Percentiles rank a stretch among this genome's conserved stretches.
Conservation (phyloP, 2,113 vertebrate species). For the Todiramphus saurophagus region DNA sequence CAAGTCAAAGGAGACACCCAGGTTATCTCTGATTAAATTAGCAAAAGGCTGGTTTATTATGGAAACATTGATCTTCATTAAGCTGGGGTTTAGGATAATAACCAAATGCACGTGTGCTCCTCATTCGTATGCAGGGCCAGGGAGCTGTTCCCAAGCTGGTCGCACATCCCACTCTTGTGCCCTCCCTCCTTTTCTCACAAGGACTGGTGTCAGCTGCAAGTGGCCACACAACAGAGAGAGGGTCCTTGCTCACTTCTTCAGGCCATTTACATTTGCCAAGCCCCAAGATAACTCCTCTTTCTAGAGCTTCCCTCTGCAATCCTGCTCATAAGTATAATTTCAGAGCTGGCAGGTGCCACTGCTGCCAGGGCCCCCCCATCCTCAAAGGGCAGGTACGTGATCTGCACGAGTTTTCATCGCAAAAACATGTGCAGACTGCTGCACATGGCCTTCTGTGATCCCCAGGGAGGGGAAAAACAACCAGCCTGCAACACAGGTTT, state of each 20-base stretch:
- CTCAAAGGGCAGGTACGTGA: not conserved
- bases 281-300: not conserved
- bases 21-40: not conserved
- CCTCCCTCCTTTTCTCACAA: not conserved
- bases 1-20: not conserved
- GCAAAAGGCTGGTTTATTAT: not conserved
- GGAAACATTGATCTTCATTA: slow-evolving; percentile 8
- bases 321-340: not conserved
- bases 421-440: not conserved
- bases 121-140: not conserved
- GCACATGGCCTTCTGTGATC: rapidly evolving
- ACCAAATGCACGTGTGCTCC: not conserved
- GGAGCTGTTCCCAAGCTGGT: not conserved
- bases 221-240: rapidly evolving
- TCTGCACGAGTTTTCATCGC: not conserved
- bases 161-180: not conserved
- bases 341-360: not conserved
- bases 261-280: not conserved
- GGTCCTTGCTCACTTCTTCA: not conserved
- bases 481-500: not conserved
- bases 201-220: not conserved
- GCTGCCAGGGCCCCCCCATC: not conserved
- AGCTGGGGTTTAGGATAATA: slow-evolving; percentile 23
- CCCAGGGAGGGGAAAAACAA: not conserved
- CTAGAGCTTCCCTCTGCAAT: not conserved